Evolutionary conservation across 2,888 invertebrate species (phyloP).

Genomic region (Rapana venosa): DNA sequence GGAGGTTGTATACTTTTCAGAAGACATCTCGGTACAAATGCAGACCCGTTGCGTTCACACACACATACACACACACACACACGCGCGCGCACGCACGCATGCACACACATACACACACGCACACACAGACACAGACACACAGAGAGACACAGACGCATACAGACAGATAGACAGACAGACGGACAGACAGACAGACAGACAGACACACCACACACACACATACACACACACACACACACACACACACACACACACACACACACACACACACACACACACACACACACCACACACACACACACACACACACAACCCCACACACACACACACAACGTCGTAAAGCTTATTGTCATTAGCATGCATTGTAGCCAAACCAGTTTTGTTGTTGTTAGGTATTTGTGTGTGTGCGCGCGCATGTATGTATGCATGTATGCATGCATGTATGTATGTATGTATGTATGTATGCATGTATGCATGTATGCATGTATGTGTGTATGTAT

Average conservation of each 20-base stretch:
- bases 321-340: not conserved
- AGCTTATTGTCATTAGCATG: too few species aligned
- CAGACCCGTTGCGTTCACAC: not conserved
- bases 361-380: too few species aligned
- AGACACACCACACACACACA: not conserved
- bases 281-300: not conserved
- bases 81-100: not conserved
- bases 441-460: not conserved
- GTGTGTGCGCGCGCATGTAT: not conserved
- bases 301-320: not conserved
- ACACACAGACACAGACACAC: not conserved
- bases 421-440: not conserved
- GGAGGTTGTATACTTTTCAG: too few species aligned
- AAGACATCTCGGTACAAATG: too few species aligned
- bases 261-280: not conserved
- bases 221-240: not conserved
- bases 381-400: not conserved
- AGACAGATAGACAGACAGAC: too few species aligned
- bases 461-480: not conserved
- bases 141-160: too few species aligned
- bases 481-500: not conserved
- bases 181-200: too few species aligned
- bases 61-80: not conserved
- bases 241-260: not conserved
- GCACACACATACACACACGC: not conserved